Evolutionary conservation across 2,797 vertebrate genomes (phyloP).

Genomic region (Falco biarmicus): DNA sequence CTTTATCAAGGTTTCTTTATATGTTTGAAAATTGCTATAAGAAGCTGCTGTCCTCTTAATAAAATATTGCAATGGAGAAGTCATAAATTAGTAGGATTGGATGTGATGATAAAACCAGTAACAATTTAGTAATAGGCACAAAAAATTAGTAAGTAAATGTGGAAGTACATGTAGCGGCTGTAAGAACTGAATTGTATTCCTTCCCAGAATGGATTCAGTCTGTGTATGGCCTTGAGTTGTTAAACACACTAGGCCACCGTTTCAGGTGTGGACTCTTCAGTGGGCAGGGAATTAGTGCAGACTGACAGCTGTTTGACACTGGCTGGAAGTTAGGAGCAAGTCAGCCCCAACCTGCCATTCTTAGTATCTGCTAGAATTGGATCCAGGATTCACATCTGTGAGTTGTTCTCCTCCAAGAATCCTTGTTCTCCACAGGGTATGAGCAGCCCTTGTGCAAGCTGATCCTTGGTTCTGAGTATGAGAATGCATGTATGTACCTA

Average conservation of each 20-base stretch:
- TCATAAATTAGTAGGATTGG: slow-evolving; percentile 37
- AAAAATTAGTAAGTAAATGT: slow-evolving; percentile 11
- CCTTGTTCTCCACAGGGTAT: not conserved
- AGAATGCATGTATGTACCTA: not conserved
- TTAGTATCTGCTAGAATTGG: not conserved
- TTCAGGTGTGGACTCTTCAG: not conserved
- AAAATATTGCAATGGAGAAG: slow-evolving; percentile 44
- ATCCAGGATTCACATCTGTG: not conserved
- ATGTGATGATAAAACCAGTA: not conserved
- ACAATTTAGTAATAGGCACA: not conserved
- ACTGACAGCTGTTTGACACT: not conserved
- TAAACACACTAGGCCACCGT: not conserved
- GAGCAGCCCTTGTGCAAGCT: not conserved
- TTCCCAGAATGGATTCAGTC: not conserved
- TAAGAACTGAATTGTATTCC: not conserved
- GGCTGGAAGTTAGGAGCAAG: not conserved
- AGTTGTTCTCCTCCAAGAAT: not conserved
- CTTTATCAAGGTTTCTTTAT: slow-evolving; percentile 10
- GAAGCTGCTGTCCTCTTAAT: slow-evolving; percentile 15
- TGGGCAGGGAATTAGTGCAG: not conserved
- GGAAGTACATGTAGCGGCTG: not conserved
- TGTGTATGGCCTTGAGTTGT: not conserved
- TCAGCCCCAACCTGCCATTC: not conserved
- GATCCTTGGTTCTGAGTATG: not conserved
- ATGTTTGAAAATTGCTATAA: slow-evolving; percentile 52